Conservation (phyloP, 2,888 invertebrate genomes). For the Agapostemon virescens region DNA sequence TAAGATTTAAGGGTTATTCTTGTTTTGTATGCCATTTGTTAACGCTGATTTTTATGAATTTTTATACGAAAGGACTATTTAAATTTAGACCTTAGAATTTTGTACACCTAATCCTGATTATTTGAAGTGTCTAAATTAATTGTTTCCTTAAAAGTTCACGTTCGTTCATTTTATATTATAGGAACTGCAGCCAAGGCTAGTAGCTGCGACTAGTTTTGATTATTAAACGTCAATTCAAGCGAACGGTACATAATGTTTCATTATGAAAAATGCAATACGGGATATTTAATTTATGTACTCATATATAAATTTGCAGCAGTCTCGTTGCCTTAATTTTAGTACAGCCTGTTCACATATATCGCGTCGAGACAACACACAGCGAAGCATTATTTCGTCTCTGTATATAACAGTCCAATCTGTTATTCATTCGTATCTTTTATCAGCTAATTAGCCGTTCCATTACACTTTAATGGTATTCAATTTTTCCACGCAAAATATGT, state of each 20-base stretch:
- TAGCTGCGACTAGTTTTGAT: background rate
- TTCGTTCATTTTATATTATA: too few species aligned
- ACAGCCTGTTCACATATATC: background rate
- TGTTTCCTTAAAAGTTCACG: background rate
- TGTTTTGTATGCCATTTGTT: background rate
- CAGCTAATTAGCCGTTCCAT: slow-evolving; percentile 65
- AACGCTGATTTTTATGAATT: background rate
- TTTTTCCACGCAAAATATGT: slow-evolving; percentile 61
- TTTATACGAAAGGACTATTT: background rate
- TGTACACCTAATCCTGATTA: background rate
- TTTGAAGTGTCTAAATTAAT: background rate
- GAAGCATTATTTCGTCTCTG: slow-evolving; percentile 42
- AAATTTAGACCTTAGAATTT: background rate
- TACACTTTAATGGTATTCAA: slow-evolving; percentile 66
- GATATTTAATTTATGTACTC: background rate
- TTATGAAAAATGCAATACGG: background rate
- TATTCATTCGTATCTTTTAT: slow-evolving; percentile 63
- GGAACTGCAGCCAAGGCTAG: too few species aligned
- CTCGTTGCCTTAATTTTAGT: background rate
- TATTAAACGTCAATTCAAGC: background rate
- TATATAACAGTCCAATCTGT: slow-evolving; percentile 44
- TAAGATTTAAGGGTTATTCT: too few species aligned
- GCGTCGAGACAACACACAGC: background rate
- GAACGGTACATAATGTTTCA: background rate
- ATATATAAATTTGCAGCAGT: background rate